These are phyloP conservation scores for Nomada ruficornis DNA, from an alignment of 2,888 invertebrate genomes.

Conservation along the genomic window DNA sequence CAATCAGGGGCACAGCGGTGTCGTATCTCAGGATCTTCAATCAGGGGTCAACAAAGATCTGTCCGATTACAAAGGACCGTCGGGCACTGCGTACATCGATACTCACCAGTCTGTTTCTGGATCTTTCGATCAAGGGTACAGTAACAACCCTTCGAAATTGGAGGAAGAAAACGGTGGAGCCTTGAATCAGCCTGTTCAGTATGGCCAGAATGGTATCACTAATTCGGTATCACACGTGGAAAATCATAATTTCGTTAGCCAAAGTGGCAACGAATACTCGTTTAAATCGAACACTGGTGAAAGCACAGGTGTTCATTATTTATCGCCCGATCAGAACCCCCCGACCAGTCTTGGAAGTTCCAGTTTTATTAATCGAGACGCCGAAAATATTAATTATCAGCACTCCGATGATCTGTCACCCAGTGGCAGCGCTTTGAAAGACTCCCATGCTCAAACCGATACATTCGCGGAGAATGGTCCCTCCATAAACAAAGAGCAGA, in stretches of 20 bases:
- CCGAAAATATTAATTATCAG: conserved; percentile 18
- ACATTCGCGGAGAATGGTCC: not conserved
- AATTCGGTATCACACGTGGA: conserved; percentile 5
- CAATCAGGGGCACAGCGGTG: conserved; percentile 38
- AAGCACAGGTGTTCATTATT: not conserved
- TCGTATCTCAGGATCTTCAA: not conserved
- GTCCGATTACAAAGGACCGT: conserved; percentile 6
- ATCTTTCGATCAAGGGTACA: not conserved
- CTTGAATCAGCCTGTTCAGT: not conserved
- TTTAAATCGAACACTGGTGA: conserved; percentile 9
- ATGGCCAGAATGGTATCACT: conserved; percentile 3
- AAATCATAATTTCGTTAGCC: conserved; percentile 6
- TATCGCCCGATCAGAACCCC: conserved; percentile 2
- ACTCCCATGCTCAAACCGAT: conserved; percentile 32
- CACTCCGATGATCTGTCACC: conserved; percentile 43
- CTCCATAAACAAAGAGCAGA: conserved; percentile 87
- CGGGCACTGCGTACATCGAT: not conserved
- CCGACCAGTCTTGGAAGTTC: conserved; percentile 34
- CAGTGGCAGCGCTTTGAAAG: conserved; percentile 37
- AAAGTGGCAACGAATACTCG: conserved; percentile 2
- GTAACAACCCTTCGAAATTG: not conserved
- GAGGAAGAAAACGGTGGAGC: not conserved
- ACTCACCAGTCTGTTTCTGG: not conserved
- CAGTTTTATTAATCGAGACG: conserved; percentile 16
- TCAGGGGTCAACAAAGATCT: not conserved